Evolutionary conservation across 2,113 vertebrate genomes (phyloP), one percentile per base, ranked within the genome.

Genomic region (Clarias macrocephalus): DNA sequence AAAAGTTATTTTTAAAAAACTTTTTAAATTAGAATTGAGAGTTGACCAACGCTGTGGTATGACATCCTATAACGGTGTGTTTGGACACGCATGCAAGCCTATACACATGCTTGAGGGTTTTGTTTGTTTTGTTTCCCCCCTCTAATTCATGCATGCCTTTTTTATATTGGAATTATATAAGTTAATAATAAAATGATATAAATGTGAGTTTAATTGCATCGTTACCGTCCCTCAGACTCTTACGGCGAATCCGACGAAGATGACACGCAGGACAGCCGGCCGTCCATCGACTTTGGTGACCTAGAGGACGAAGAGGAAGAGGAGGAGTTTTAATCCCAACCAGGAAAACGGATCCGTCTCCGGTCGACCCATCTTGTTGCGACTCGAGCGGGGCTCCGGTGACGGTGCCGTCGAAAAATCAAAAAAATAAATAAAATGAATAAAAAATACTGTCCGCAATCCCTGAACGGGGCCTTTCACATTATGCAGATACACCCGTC

Each of bases 191-290:
- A 33, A 72, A 42, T 42, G 23, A 23, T 11, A 2, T 19, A 72
- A 42, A 48, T 25, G 15, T 9, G 23, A 33, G 30, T 79, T 66
- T 11, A 48, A 73, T 60, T 7, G 13, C 21, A 73, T 33, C 18
- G 5, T 33, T 18, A 93, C 85, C 30, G 37, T 91, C 89, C 93
- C 92, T 89, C 95, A 99, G 98, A 94, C 93, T 96, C 96, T 68
- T 96, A 95, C 57, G 96, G 96, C 62, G 97, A 98, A 89, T 97
- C 96, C 12, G 96, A 97, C 15, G 93, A 92, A 33, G 94, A 94
- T 91, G 94, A 93, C 73, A 94, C 93, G 80, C 91, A 88, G 91
- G 96, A 98, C 91, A 93, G 54, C 90, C 93, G 96, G 88, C 94
- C 95, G 0, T 94, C 94, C n/a, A 93, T 94, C 12, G 95, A 97